Conservation (phyloP, 2,113 vertebrate genomes). For the Puffinus mauretanicus region DNA sequence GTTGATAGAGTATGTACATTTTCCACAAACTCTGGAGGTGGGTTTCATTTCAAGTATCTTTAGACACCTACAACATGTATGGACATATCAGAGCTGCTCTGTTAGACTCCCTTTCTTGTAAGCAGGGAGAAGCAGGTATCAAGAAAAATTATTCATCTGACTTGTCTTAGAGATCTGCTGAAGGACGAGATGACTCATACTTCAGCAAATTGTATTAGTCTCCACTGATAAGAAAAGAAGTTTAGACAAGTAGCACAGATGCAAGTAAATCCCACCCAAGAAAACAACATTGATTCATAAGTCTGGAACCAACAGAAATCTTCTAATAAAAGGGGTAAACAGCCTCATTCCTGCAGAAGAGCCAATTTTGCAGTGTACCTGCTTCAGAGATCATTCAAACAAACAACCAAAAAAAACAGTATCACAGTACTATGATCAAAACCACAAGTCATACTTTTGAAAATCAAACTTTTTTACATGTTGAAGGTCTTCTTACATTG, state of each 20-base stretch:
- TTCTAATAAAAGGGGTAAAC: neutral
- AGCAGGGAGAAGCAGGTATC: slow-evolving; percentile 4
- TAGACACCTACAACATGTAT: neutral
- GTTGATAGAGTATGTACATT: neutral
- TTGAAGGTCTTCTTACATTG: neutral
- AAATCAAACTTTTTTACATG: neutral
- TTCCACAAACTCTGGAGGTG: neutral
- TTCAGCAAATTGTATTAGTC: slow-evolving; percentile 16
- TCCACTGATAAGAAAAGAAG: slow-evolving; percentile 2
- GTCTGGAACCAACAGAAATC: neutral
- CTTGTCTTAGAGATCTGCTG: neutral
- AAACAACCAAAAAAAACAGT: neutral
- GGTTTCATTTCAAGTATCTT: neutral
- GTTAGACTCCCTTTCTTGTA: neutral
- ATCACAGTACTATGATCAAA: neutral
- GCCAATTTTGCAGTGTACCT: neutral
- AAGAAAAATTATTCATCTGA: slow-evolving; percentile 28
- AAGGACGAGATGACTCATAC: neutral
- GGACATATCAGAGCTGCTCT: neutral
- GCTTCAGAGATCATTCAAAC: neutral
- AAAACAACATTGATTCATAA: neutral
- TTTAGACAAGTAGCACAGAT: neutral
- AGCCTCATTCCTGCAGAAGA: neutral
- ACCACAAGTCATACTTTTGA: neutral
- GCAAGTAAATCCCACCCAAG: neutral